phyloP scores from a whole-genome alignment of 2,888 invertebrate genomes.

The Cotesia congregata region DNA sequence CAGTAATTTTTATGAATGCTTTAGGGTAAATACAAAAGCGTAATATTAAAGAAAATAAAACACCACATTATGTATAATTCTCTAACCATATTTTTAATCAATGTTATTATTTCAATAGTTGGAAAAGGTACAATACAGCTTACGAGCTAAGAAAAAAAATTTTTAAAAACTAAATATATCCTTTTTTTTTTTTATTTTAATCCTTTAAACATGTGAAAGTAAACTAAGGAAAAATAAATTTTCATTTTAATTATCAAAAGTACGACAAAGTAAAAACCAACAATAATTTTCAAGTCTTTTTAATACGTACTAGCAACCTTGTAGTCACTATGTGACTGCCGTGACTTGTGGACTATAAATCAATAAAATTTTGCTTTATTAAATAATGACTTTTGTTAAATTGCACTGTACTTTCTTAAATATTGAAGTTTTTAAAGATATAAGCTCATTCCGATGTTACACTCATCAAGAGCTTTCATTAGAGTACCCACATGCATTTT shows the following conservation, averaged over 20 bases:
- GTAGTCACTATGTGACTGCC: no score
- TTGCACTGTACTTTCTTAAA: no score
- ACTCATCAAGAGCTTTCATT: no score
- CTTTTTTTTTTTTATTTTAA: conserved; percentile 13
- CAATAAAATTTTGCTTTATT: no score
- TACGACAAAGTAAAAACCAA: no score
- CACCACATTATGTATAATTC: conserved; percentile 53
- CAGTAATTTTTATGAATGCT: not conserved
- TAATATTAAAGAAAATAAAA: conserved; percentile 26
- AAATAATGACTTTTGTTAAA: no score
- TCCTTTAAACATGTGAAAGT: conserved; percentile 37
- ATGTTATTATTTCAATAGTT: conserved; percentile 9
- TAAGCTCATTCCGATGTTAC: no score
- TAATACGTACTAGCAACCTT: no score
- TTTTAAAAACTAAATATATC: not conserved
- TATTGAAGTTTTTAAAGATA: no score
- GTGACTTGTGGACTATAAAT: no score
- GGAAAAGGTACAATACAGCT: not conserved
- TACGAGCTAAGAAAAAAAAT: conserved; percentile 6
- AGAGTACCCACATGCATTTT: no score
- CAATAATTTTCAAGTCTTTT: no score
- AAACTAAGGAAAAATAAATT: conserved; percentile 4
- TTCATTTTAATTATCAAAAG: not conserved
- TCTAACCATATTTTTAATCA: conserved; percentile 51
- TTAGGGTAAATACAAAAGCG: not conserved